Evolutionary conservation across 2,888 invertebrate genomes (phyloP), one percentile per base, ranked within the genome.

Genomic region (Eulithis testata): DNA sequence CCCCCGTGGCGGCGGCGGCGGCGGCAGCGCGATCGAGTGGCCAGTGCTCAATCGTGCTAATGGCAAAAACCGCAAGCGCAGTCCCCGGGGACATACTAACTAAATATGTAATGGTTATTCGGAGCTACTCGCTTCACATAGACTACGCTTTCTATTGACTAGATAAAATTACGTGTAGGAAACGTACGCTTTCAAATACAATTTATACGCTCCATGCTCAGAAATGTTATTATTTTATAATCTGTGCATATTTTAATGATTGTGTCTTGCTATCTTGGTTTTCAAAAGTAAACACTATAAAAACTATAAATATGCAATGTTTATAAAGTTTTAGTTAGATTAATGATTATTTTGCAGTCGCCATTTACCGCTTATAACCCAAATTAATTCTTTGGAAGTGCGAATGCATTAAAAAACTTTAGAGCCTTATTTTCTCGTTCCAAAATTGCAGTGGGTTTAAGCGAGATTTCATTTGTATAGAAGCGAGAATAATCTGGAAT

Each of bases 391-490:
- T 36, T 82, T 78, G 82, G 82, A 87, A 88, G 87, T 88, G 87
- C 80, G 86, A 88, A 84, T 88, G 87, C 86, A 89, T 84, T 89
- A 86, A 89, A 89, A 88, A 88, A 88, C 85, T 87, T 89, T 84
- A 86, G 84, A 89, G 88, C 87, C 89, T 90, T 90, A 90, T 91
- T 91, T 91, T 82, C 88, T 88, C 88, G 86, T 90, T 89, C 87
- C 90, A 83, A 91, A 92, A 91, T 89, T 91, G 92, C 91, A 91
- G 88, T 89, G 89, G 87, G 85, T 90, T 91, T 91, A 91, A 91
- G 91, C 87, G 91, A 91, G 91, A 91, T 91, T 92, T 93, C 91
- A 91, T 92, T 93, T 92, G 92, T 92, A 91, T 92, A 83, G 89
- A 86, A 90, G 88, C 89, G 82, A 87, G 88, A 82, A 91, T 93